Evolutionary conservation across 2,797 vertebrate genomes (phyloP).

Genomic region (Danio kyathit): DNA sequence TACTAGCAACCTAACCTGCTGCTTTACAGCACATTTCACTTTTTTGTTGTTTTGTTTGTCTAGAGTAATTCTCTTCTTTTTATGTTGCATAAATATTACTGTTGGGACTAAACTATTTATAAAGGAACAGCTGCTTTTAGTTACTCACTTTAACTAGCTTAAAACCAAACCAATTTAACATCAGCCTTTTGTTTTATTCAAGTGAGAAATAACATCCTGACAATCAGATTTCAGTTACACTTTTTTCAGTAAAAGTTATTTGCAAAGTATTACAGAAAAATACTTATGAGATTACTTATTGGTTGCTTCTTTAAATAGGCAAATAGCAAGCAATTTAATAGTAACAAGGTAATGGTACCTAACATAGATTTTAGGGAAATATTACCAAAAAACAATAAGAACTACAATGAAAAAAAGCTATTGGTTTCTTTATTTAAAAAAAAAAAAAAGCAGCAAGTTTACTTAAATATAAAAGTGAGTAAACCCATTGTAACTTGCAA

Average conservation of each 20-base stretch:
- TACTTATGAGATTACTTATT: not conserved
- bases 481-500: too few relatives aligned
- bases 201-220: not conserved
- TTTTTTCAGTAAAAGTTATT: not conserved
- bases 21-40: slow-evolving; percentile 16
- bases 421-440: too few relatives aligned
- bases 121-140: slow-evolving; percentile 62
- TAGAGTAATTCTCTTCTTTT: slow-evolving; percentile 41
- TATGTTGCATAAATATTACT: slow-evolving; percentile 52
- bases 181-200: slow-evolving; percentile 20
- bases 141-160: slow-evolving; percentile 64
- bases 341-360: too few relatives aligned
- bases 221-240: not conserved
- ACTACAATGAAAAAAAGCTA: not conserved
- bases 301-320: not conserved
- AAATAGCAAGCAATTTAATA: not conserved
- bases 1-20: slow-evolving; percentile 29
- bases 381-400: not conserved
- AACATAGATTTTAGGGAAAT: not conserved
- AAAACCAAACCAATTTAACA: slow-evolving; percentile 58
- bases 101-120: slow-evolving; percentile 46
- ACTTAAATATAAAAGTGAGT: too few relatives aligned
- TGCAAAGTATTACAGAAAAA: not conserved
- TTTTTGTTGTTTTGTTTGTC: slow-evolving; percentile 40
- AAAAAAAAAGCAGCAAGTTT: too few relatives aligned